Evolutionary conservation across 1,140 invertebrate genomes (phyloP).

Genomic region (Globodera ellingtonae): DNA sequence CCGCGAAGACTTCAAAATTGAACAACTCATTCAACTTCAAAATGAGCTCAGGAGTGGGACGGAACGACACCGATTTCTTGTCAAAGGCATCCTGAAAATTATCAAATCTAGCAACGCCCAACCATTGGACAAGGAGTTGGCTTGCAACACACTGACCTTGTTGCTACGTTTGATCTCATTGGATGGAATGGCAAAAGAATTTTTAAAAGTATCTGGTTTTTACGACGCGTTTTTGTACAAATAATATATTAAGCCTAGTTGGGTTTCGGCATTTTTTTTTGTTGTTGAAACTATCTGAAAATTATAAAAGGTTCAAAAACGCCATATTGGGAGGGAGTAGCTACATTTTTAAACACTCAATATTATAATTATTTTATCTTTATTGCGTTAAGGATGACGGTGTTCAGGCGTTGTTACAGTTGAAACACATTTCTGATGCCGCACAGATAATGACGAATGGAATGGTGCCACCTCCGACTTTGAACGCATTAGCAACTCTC

Average conservation of each 20-base stretch:
- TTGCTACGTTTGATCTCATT: constrained; percentile 23
- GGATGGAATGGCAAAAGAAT: constrained; percentile 12
- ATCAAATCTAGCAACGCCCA: constrained; percentile 7
- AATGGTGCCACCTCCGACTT: background rate
- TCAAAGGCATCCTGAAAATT: constrained; percentile 22
- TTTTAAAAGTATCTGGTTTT: constrained; percentile 13
- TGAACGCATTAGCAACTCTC: constrained; percentile 16
- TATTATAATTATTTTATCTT: background rate
- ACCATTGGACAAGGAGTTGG: constrained; percentile 28
- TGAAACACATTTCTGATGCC: constrained; percentile 11
- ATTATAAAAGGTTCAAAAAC: no score
- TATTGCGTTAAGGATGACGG: constrained; percentile 36
- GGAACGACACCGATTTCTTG: constrained; percentile 9
- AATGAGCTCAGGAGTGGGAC: background rate
- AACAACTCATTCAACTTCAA: background rate
- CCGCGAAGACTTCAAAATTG: constrained; percentile 13
- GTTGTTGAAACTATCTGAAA: no score
- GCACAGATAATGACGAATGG: background rate
- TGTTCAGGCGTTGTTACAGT: constrained; percentile 23
- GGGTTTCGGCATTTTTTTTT: no score
- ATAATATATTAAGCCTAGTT: no score
- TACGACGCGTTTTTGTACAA: no score
- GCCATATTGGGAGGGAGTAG: no score
- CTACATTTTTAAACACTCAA: background rate
- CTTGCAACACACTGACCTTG: constrained; percentile 15